phyloP scores from a whole-genome alignment of 2,888 invertebrate species.

The Euproctis similis region DNA sequence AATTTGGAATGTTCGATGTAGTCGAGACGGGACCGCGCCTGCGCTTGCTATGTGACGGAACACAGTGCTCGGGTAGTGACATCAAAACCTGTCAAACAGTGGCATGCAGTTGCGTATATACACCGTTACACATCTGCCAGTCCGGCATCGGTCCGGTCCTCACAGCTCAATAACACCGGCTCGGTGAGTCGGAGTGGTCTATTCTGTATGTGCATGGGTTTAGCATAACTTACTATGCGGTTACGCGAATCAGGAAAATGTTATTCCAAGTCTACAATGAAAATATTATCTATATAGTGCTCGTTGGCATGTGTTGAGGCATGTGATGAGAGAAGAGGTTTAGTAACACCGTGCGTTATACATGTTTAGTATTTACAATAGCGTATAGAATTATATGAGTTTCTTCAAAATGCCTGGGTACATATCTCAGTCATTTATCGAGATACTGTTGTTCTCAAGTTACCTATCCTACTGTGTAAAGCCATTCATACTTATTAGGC shows the following conservation, averaged over 20 bases:
- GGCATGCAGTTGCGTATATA: conserved; percentile 74
- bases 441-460: conserved; percentile 43
- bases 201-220: conserved; percentile 71
- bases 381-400: conserved; percentile 33
- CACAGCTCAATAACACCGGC: conserved; percentile 37
- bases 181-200: conserved; percentile 49
- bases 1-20: too few species aligned
- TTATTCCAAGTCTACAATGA: conserved; percentile 73
- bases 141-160: conserved; percentile 29
- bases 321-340: conserved; percentile 74
- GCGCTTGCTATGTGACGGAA: conserved; percentile 70
- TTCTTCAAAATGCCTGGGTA: conserved; percentile 21
- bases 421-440: conserved; percentile 50
- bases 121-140: conserved; percentile 49
- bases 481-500: conserved; percentile 56
- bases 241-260: conserved; percentile 71
- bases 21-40: conserved; percentile 47
- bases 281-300: conserved; percentile 72
- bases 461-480: conserved; percentile 52
- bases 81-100: conserved; percentile 74
- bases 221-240: conserved; percentile 74
- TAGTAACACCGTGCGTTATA: conserved; percentile 73
- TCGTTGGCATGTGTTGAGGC: conserved; percentile 74
- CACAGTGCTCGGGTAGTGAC: conserved; percentile 75
- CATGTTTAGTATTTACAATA: conserved; percentile 70